A percentile compares a stretch with the other conserved stretches of the same genome.
These are phyloP conservation scores for Pachycephus smyrnensis DNA, from an alignment of 2,888 invertebrate genomes.

Conservation along the genomic window DNA sequence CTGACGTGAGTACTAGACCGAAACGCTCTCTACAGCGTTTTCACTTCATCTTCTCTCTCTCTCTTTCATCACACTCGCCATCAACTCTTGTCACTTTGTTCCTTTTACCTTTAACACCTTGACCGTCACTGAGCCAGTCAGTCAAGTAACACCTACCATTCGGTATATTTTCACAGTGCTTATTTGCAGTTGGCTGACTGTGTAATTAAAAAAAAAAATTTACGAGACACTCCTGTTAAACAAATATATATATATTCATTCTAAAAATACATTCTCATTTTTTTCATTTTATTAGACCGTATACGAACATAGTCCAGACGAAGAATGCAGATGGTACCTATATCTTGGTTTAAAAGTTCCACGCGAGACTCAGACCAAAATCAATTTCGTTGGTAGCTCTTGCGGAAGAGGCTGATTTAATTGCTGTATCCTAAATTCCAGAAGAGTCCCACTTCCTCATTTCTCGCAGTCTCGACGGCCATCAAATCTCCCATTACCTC, in stretches of 20 bases:
- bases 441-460: background rate
- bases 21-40: background rate
- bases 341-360: background rate
- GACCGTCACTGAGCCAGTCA: background rate
- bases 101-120: slow-evolving; percentile 1
- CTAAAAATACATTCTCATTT: background rate
- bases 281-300: background rate
- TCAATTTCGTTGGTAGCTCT: background rate
- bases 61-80: background rate
- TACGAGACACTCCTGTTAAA: background rate
- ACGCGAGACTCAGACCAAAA: background rate
- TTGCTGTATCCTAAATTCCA: background rate
- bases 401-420: background rate
- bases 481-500: slow-evolving; percentile 36
- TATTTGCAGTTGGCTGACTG: slow-evolving; percentile 1
- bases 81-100: background rate
- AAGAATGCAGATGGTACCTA: background rate
- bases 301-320: background rate
- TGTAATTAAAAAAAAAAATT: background rate
- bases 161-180: slow-evolving; percentile 1
- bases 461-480: background rate
- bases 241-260: background rate
- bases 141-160: background rate
- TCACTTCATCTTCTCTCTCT: background rate
- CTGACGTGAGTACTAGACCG: background rate